Percentiles rank a stretch among this genome's conserved stretches.
Evolutionary conservation across 2,797 vertebrate species (phyloP).

Genomic region (Peromyscus aztecus): DNA sequence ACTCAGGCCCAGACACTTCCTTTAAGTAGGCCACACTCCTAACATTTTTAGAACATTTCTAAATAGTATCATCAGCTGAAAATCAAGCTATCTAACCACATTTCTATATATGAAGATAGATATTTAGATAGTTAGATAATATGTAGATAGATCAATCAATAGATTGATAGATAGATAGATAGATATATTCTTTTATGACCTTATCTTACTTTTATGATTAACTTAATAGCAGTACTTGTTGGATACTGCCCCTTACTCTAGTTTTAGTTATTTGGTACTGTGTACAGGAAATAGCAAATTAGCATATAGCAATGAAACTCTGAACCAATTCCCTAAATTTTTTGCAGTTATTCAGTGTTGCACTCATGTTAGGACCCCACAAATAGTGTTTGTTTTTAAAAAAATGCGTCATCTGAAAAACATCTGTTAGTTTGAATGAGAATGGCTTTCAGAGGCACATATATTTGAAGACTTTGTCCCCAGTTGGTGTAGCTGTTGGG

Average conservation of each 20-base stretch:
- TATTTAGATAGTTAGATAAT: neutral
- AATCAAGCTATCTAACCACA: neutral
- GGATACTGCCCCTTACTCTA: neutral
- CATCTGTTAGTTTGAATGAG: neutral
- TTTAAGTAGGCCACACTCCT: neutral
- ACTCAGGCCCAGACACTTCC: neutral
- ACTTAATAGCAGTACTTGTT: neutral
- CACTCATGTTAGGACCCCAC: neutral
- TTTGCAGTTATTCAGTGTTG: neutral
- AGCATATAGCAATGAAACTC: neutral
- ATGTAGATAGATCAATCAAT: neutral
- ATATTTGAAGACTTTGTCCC: neutral
- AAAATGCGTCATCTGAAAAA: neutral
- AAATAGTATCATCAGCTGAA: neutral
- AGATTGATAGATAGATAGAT: neutral
- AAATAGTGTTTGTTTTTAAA: neutral
- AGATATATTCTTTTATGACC: neutral
- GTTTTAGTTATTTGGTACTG: neutral
- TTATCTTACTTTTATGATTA: neutral
- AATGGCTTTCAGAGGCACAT: neutral
- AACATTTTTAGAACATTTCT: neutral
- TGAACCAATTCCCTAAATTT: neutral
- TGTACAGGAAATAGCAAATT: neutral
- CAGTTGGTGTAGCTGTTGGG: neutral
- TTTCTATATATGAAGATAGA: neutral